A percentile compares a stretch with the other conserved stretches of the same genome.
Conservation (phyloP, 2,888 invertebrate species). For the Lepidonotus clava region DNA sequence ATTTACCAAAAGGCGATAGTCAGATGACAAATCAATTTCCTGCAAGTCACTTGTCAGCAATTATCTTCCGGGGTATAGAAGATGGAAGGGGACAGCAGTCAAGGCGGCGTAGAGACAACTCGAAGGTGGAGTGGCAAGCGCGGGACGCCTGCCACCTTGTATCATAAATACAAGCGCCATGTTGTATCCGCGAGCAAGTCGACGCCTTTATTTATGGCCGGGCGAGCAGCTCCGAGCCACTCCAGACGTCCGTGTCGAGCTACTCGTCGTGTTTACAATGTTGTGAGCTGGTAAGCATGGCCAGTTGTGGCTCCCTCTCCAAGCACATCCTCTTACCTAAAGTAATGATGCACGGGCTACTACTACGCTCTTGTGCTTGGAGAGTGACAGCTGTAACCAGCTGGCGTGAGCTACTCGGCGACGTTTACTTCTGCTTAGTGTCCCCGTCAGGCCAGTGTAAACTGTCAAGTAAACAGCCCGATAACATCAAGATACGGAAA, state of each 20-base stretch:
- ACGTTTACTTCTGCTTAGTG: constrained; percentile 1
- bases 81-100: not conserved
- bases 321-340: not conserved
- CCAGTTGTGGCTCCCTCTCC: not conserved
- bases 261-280: not conserved
- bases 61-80: not conserved
- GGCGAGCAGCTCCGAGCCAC: constrained; percentile 2
- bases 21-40: not conserved
- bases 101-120: not conserved
- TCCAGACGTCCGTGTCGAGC: not conserved
- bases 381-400: not conserved
- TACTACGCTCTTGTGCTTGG: not conserved
- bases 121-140: not conserved
- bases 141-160: not conserved
- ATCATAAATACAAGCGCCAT: constrained; percentile 35
- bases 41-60: not conserved
- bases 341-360: not conserved
- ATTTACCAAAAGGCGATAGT: not conserved
- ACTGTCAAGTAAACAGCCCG: constrained; percentile 39
- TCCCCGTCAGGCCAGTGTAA: constrained; percentile 27
- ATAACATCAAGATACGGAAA: not conserved
- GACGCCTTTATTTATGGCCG: constrained; percentile 32
- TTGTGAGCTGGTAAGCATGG: not conserved
- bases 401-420: constrained; percentile 7
- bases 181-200: constrained; percentile 33